Evolutionary conservation across 1,140 invertebrate genomes (phyloP), one percentile per base, ranked within the genome.

Genomic region (Ips typographus): DNA sequence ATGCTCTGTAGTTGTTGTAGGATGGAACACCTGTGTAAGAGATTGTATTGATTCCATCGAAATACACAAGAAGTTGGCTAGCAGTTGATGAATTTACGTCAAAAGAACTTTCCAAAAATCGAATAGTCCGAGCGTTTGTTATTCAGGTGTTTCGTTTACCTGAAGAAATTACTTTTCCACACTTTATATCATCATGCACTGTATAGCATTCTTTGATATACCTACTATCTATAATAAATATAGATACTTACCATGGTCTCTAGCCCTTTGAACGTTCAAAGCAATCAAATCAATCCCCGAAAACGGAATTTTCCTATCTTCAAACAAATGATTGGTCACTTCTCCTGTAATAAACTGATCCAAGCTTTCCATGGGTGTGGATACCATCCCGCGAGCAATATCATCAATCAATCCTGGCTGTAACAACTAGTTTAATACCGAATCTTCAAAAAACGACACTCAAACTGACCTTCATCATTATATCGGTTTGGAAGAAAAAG

Each of bases 401-500:
- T 95, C 92, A 78, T 97, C 94, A 6, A 93, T 85, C 84, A 94
- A 90, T 37, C 88, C 86, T n/a, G 87, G 87, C 80, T 90, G 56
- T 80, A 79, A 83, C 77, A 64, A 60, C 43, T 37, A 1, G 3
- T 49, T 49, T 49, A 3, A 8, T 49, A 3, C 44, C 6, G 22
- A 49, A 3, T 49, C 22, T 4, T 42, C 41, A 40, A 59, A 40
- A 38, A 4, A 7, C 57, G 7, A 52, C n/a, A 40, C 2, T 40
- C 0, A 61, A n/a, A n/a, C 2, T 40, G 37, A 88, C 86, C 71
- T 86, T 86, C 77, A 91, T 89, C 40, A 96, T 85, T 83, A 94
- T 89, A 73, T 98, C 95, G 6, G 94, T 91, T 76, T 95, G 94
- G 84, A 98, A 98, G 84, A 99, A 98, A 1, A 93, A 94, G 76